Conservation (phyloP, 35 echinoderm and acorn worm species). For the Lytechinus variegatus region DNA sequence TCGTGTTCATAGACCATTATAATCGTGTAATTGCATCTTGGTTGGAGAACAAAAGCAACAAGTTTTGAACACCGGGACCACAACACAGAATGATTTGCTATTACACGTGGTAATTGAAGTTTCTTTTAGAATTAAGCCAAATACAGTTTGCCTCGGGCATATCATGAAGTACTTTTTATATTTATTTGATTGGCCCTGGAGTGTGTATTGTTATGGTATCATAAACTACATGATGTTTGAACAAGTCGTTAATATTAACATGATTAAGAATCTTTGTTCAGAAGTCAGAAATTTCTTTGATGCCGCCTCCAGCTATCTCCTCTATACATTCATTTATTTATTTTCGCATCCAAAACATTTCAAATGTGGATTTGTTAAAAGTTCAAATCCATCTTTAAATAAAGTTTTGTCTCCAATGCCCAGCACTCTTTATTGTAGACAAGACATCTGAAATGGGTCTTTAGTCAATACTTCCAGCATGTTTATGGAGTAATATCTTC, state of each 20-base stretch:
- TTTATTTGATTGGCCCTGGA: background rate
- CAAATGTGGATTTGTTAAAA: background rate
- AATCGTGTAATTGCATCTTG: conserved; percentile 19
- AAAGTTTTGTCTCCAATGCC: background rate
- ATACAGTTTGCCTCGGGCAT: background rate
- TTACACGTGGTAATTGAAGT: conserved; percentile 11
- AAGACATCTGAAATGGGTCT: background rate
- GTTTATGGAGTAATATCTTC: background rate
- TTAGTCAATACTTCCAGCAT: background rate
- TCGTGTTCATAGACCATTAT: conserved; percentile 19
- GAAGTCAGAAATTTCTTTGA: background rate
- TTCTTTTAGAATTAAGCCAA: background rate
- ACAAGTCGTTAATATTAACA: background rate
- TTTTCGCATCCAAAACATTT: background rate
- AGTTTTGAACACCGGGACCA: background rate
- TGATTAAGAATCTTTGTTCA: background rate
- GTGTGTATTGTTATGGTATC: background rate
- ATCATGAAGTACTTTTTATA: background rate
- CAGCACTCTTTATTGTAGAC: background rate
- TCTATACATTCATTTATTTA: background rate
- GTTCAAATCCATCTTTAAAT: background rate
- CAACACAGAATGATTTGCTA: background rate
- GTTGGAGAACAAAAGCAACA: background rate
- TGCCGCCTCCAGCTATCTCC: background rate
- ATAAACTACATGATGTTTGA: background rate